phyloP scores from a whole-genome alignment of 2,113 vertebrate genomes.

The Ciconia boyciana region DNA sequence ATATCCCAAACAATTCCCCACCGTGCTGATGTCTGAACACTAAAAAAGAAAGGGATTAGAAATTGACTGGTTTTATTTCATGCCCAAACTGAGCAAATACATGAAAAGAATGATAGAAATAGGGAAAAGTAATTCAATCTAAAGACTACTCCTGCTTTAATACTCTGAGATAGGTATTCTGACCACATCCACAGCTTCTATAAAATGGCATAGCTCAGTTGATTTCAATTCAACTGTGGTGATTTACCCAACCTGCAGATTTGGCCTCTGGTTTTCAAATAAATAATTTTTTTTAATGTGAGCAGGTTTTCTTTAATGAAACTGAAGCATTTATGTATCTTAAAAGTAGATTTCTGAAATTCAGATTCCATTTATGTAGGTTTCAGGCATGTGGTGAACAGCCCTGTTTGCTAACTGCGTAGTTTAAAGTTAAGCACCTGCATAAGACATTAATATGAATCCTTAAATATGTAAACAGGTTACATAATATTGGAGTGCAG shows the following conservation, averaged over 20 bases:
- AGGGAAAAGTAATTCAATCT: background rate
- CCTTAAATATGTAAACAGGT: background rate
- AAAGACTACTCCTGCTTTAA: background rate
- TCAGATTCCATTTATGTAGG: background rate
- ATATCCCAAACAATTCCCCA: background rate
- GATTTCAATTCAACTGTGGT: background rate
- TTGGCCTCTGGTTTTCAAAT: background rate
- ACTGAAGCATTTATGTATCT: background rate
- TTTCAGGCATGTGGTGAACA: background rate
- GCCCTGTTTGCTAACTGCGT: background rate
- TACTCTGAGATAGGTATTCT: background rate
- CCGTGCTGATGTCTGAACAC: background rate
- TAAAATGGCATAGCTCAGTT: background rate
- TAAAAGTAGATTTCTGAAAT: background rate
- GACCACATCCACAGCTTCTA: background rate
- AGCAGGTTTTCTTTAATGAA: background rate
- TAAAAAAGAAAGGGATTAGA: background rate
- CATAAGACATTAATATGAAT: background rate
- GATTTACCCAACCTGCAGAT: background rate
- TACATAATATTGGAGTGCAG: background rate
- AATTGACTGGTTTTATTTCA: background rate
- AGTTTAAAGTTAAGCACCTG: background rate
- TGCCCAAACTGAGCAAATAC: background rate
- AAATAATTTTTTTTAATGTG: background rate
- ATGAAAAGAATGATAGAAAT: background rate